phyloP scores from a whole-genome alignment of 1,140 invertebrate genomes.

The Zophobas morio region DNA sequence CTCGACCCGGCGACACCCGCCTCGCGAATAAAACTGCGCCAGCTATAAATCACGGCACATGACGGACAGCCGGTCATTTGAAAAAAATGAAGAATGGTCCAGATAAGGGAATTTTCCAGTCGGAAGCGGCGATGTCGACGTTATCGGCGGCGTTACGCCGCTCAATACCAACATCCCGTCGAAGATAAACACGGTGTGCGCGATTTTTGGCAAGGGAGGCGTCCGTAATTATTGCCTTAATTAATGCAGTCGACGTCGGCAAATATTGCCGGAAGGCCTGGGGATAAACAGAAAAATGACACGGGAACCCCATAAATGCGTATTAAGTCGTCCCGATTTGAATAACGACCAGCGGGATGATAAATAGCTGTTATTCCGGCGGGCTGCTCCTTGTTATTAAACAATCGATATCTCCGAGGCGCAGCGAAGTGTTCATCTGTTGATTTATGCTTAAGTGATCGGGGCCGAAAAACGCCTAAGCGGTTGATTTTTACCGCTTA shows the following conservation, averaged over 20 bases:
- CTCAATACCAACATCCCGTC: conserved; percentile 1
- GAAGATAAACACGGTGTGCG: conserved; percentile 20
- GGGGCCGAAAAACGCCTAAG: too few relatives aligned
- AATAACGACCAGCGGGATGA: background rate
- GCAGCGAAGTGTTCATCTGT: background rate
- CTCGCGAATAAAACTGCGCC: background rate
- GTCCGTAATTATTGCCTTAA: conserved; percentile 5
- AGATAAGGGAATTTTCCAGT: conserved; percentile 34
- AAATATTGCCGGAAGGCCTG: conserved; percentile 9
- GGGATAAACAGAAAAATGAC: conserved; percentile 21
- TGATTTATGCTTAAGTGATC: background rate
- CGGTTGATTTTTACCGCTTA: too few relatives aligned
- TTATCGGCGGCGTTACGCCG: background rate
- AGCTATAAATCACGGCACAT: background rate
- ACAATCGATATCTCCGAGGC: conserved; percentile 6
- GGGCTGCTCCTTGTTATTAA: background rate
- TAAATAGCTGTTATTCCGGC: conserved; percentile 3
- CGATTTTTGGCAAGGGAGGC: background rate
- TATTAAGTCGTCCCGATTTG: background rate
- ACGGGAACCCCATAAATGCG: background rate
- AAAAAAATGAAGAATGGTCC: conserved; percentile 8
- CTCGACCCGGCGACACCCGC: background rate
- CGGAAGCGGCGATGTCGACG: background rate
- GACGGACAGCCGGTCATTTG: conserved; percentile 3
- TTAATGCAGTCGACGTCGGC: background rate